Base-by-base conservation (phyloP, 2,113 vertebrate species). In the Fregetta grallaria region DNA sequence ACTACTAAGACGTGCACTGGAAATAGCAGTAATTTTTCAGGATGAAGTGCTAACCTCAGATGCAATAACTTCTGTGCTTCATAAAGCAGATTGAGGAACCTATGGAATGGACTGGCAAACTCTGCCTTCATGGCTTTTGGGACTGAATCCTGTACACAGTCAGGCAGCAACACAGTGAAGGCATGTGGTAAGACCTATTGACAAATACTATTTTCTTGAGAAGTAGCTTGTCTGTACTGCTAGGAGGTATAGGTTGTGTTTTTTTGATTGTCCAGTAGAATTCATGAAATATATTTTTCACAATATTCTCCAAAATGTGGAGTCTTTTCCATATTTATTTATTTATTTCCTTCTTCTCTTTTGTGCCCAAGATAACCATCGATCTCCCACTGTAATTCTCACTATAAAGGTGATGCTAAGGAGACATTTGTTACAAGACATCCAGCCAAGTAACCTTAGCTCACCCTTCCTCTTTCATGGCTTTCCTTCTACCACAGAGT, bases 381-480 rank as follows among this genome's bases (percentile, higher is more conserved):
- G 7, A 30, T 34, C 27, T 53, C 36, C 18, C 3, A 6, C 22
- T 76, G 22, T 58, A 59, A 45, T 92, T 86, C 58, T 92, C 67
- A 52, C n/a, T 68, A 26, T 38, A 79, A 78, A 82, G 44, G 61
- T 89, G 73, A 72, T 2, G 11, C 34, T 63, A 25, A 74, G 15
- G 70, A 91, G 30, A 40, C 10, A 29, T 74, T 94, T 71, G 4
- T 65, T 90, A 56, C 45, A 81, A 82, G 53, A 49, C 30, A 91
- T 32, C 9, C 79, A 79, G 52, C 27, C 93, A 87, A 94, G 44
- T 92, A 86, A 82, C 96, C 93, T 95, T 65, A 96, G 53, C 13
- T 95, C 62, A 91, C 92, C 90, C 86, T 73, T 96, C 71, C 29
- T 90, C 88, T 90, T 96, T 90, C 59, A 90, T 36, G 32, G 38